Evolutionary conservation across 2,113 vertebrate genomes (phyloP).

Genomic region (Geococcyx californianus): DNA sequence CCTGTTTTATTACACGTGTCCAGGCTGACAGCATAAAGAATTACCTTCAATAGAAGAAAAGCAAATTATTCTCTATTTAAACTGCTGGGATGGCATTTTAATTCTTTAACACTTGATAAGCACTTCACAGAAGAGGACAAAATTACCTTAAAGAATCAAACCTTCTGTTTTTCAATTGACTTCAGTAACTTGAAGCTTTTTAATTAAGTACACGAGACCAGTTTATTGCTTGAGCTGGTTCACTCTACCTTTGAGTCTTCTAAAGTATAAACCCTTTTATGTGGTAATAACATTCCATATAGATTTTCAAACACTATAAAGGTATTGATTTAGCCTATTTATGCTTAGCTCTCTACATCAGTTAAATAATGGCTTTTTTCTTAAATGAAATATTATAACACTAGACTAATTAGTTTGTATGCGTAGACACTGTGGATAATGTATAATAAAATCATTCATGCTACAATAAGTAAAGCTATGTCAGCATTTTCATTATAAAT

Average conservation of each 20-base stretch:
- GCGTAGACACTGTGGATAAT: conserved; percentile 33
- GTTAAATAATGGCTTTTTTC: conserved; percentile 67
- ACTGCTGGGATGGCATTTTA: conserved; percentile 53
- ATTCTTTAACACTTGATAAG: conserved; percentile 70
- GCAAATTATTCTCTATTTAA: conserved; percentile 70
- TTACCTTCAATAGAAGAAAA: conserved; percentile 63
- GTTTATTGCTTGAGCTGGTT: conserved; percentile 73
- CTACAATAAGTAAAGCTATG: conserved; percentile 60
- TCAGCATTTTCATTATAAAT: conserved; percentile 58
- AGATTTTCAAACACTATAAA: conserved; percentile 54
- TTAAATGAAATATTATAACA: conserved; percentile 61
- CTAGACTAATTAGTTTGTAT: conserved; percentile 23
- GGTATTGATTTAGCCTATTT: conserved; percentile 45
- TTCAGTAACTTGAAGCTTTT: conserved; percentile 71
- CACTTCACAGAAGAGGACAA: conserved; percentile 61
- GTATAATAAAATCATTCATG: conserved; percentile 69
- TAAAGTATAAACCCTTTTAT: conserved; percentile 63
- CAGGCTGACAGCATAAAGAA: conserved; percentile 72
- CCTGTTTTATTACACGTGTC: conserved; percentile 60
- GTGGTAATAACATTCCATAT: conserved; percentile 64
- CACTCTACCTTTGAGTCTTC: conserved; percentile 62
- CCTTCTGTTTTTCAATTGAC: conserved; percentile 63
- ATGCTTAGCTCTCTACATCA: conserved; percentile 50
- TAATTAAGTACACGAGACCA: conserved; percentile 69
- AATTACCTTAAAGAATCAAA: conserved; percentile 70